Percentiles rank a stretch among this genome's conserved stretches.
These are phyloP conservation scores for Pollenia amentaria DNA, from an alignment of 2,888 invertebrate genomes.

Conservation along the genomic window DNA sequence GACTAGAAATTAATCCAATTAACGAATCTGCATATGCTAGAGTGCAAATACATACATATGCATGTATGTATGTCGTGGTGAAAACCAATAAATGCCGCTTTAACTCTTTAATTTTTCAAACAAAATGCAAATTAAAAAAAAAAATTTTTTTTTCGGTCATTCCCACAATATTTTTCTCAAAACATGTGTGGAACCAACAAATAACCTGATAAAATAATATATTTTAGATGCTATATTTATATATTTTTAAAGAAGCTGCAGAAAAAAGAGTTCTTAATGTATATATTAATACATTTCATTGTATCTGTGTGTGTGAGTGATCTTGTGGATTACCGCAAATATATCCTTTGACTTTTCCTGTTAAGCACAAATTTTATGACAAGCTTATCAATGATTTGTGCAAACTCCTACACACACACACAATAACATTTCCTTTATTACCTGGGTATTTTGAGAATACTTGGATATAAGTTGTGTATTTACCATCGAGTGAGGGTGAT, in stretches of 20 bases:
- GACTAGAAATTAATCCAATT: slow-evolving; percentile 81
- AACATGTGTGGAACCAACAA: slow-evolving; percentile 11
- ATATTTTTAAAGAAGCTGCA: slow-evolving; percentile 30
- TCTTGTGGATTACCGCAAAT: slow-evolving; percentile 78
- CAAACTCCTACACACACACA: slow-evolving; percentile 9
- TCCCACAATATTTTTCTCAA: slow-evolving; percentile 28
- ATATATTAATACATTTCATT: neutral
- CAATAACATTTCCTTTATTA: slow-evolving; percentile 27
- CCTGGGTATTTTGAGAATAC: slow-evolving; percentile 28
- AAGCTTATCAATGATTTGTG: slow-evolving; percentile 67
- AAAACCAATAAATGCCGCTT: neutral
- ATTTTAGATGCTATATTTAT: too few species aligned
- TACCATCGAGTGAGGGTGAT: slow-evolving; percentile 59
- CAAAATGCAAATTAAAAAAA: slow-evolving; percentile 42
- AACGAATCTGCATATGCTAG: slow-evolving; percentile 78
- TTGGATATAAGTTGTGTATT: neutral
- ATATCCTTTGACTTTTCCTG: slow-evolving; percentile 82
- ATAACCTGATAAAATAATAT: slow-evolving; percentile 8
- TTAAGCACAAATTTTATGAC: slow-evolving; percentile 82
- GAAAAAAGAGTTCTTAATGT: slow-evolving; percentile 11
- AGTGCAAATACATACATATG: slow-evolving; percentile 37
- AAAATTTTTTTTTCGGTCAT: slow-evolving; percentile 42
- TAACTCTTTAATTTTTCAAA: slow-evolving; percentile 23
- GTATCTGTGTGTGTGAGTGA: slow-evolving; percentile 57
- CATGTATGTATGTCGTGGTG: neutral